Conservation (phyloP, 1,140 invertebrate genomes). For the Mesaphorura yosii region DNA sequence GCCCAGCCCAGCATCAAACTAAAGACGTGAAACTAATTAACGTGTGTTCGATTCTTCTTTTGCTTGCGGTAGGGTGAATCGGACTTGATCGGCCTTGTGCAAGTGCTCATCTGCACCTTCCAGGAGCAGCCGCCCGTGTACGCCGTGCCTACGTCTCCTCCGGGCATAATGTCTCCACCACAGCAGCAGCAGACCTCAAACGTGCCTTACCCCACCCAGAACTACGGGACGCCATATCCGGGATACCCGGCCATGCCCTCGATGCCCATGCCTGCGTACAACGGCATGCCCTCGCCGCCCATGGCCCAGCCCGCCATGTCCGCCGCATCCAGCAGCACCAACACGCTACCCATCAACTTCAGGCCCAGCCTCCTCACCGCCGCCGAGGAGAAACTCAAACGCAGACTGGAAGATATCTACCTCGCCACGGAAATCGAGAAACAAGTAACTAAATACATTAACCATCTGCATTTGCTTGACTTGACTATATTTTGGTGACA, state of each 20-base stretch:
- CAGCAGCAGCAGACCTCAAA: slow-evolving; percentile 27
- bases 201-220: slow-evolving; percentile 49
- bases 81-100: slow-evolving; percentile 71
- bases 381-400: slow-evolving; percentile 82
- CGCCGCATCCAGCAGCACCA: slow-evolving; percentile 17
- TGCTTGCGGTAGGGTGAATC: slow-evolving; percentile 64
- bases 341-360: slow-evolving; percentile 41
- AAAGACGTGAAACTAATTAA: no score
- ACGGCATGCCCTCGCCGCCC: slow-evolving; percentile 22
- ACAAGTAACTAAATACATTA: slow-evolving; percentile 13
- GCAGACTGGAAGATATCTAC: slow-evolving; percentile 63
- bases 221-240: slow-evolving; percentile 29
- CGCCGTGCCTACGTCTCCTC: slow-evolving; percentile 41
- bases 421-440: slow-evolving; percentile 25
- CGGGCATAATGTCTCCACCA: slow-evolving; percentile 27
- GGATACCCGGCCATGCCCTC: slow-evolving; percentile 37
- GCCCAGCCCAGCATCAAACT: no score
- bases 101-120: slow-evolving; percentile 86
- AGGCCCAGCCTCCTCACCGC: slow-evolving; percentile 84
- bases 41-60: slow-evolving; percentile 28
- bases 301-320: slow-evolving; percentile 11
- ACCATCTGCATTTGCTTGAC: no score
- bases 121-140: slow-evolving; percentile 91
- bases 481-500: no score
- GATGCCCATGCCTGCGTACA: slow-evolving; percentile 48